These are phyloP conservation scores for Augochlorella aurata DNA, from an alignment of 2,888 invertebrate genomes.

Conservation along the genomic window DNA sequence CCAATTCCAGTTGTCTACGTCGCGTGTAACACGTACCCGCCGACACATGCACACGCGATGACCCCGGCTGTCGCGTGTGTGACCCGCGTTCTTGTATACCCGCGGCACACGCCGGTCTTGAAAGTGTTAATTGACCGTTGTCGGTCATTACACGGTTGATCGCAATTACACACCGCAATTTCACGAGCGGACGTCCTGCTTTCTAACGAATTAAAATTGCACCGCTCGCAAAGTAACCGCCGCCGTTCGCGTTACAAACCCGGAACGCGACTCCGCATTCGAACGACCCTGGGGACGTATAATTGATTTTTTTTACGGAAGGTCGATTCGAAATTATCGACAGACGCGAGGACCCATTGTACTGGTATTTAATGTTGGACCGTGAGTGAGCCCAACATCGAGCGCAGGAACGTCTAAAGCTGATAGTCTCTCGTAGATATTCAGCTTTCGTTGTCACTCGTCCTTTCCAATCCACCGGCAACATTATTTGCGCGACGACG, in stretches of 20 bases:
- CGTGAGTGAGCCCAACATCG: neutral
- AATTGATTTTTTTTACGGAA: conserved; percentile 3
- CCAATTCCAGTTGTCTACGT: conserved; percentile 78
- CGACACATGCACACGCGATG: conserved; percentile 23
- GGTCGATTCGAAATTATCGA: neutral
- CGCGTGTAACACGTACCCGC: conserved; percentile 65
- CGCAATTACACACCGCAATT: conserved; percentile 71
- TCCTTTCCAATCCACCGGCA: neutral
- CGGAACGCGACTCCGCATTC: neutral
- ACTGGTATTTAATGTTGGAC: neutral
- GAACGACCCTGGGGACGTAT: neutral
- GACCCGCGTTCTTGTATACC: conserved; percentile 24
- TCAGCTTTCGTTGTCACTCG: neutral
- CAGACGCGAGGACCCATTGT: neutral
- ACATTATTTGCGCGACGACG: neutral
- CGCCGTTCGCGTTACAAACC: neutral
- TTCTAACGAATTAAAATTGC: conserved; percentile 53
- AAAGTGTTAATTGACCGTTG: conserved; percentile 79
- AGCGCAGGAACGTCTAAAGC: neutral
- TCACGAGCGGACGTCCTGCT: conserved; percentile 53
- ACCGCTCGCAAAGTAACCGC: conserved; percentile 24
- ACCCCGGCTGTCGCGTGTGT: conserved; percentile 9
- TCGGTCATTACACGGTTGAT: conserved; percentile 76
- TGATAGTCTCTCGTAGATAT: neutral
- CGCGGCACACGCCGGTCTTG: conserved; percentile 45